Evolutionary conservation across 2,113 vertebrate species (phyloP), one percentile per base, ranked within the genome.

Genomic region (Fulmarus glacialis): DNA sequence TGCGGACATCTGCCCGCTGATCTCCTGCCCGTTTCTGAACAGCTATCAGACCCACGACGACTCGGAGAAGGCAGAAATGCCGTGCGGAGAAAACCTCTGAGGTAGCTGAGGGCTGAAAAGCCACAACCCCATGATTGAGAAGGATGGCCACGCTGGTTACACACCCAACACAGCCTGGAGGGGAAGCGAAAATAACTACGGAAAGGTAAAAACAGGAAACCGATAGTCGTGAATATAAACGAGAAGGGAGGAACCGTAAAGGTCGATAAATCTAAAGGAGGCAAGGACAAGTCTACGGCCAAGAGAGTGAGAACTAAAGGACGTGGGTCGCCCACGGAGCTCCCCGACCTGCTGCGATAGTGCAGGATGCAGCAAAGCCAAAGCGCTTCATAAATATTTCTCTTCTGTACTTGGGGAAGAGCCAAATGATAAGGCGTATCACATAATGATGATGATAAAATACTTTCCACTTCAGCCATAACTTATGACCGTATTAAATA

Each of bases 51-150:
- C 8, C 60, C 70, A 23, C 0, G 2, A 6, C 0, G 7, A 56
- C 48, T 26, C 0, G 1, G 73, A 26, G 30, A 55, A 68, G 38
- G 12, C 18, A 47, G 34, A 94, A 95, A 82, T 18, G 16, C 48
- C 7, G 1, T 0, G 56, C 1, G 11, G 47, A 88, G 62, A 84
- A 96, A 91, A 67, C 29, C 82, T 53, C 72, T 71, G 81, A 91
- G 93, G 94, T 71, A 67, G 56, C 40, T 27, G 73, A 91, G 93
- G 94, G 91, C 56, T 82, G 56, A 26, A 66, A 97, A 96, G 89
- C 93, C 96, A 64, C 94, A 95, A 87, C 15, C 56, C 56, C 81
- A 34, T 0, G 27, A 91, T 38, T 84, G 72, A 72, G 94, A 71
- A 91, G 79, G 87, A 75, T 13, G 53, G 64, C 58, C 94, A 91